phyloP scores from a whole-genome alignment of 2,888 invertebrate genomes.

The Drosophila yooni region DNA sequence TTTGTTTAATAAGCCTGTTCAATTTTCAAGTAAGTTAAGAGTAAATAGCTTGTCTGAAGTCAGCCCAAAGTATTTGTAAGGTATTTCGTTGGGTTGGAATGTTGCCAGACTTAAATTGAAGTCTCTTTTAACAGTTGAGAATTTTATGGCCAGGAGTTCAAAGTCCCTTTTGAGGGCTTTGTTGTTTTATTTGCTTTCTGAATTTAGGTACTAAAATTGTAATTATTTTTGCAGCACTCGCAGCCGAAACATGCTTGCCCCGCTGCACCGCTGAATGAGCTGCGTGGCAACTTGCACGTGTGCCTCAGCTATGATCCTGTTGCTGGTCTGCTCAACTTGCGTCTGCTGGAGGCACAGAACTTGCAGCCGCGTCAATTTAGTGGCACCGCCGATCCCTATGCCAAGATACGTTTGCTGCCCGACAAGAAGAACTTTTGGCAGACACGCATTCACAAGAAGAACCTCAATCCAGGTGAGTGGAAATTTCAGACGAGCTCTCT shows the following conservation, averaged over 20 bases:
- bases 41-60: neutral
- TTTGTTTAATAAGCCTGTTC: neutral
- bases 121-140: neutral
- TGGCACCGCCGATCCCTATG: slow-evolving; percentile 89
- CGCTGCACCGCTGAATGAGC: slow-evolving; percentile 84
- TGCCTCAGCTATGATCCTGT: slow-evolving; percentile 88
- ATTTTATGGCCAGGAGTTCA: neutral
- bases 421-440: slow-evolving; percentile 88
- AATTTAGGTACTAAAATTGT: neutral
- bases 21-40: neutral
- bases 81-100: neutral
- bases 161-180: neutral
- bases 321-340: slow-evolving; percentile 88
- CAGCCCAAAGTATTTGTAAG: neutral
- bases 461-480: slow-evolving; percentile 87
- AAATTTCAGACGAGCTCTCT: neutral
- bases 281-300: slow-evolving; percentile 88
- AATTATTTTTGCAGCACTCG: slow-evolving; percentile 62
- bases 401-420: slow-evolving; percentile 88
- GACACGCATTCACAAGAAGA: slow-evolving; percentile 88
- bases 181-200: neutral
- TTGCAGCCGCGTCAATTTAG: slow-evolving; percentile 87
- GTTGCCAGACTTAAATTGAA: neutral
- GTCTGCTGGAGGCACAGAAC: slow-evolving; percentile 88
- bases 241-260: slow-evolving; percentile 81